Base-by-base conservation (phyloP, 2,113 vertebrate genomes). In the Poecilia latipinna region DNA sequence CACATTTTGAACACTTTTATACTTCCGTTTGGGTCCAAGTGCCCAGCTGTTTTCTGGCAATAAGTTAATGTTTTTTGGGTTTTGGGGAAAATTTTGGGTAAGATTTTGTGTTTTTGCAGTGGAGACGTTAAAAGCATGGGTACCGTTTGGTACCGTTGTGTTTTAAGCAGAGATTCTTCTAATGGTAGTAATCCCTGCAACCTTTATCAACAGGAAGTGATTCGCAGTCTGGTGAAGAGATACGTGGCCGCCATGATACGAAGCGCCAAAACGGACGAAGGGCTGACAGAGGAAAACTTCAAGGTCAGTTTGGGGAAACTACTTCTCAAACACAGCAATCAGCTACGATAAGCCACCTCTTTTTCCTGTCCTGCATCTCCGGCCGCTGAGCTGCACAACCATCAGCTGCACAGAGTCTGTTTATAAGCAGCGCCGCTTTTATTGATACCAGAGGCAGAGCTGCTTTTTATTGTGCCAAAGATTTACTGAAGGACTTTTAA, bases 181-280 rank as follows among this genome's bases (percentile, higher is more conserved):
- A 3, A 57, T 19, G 13, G 37, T 11, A 17, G n/a, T 70, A 70
- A 66, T 19, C n/a, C 82, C 54, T 32, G 33, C 3, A 12, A 76
- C 72, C 72, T 44, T 86, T 65, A 29, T n/a, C 68, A 74, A 79
- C 92, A 99, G 97, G 97, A 98, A 92, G 97, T 99, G 88, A 99
- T 99, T 87, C 94, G 96, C 61, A 97, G 87, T 93, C 95, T 99
- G 89, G 97, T 98, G 88, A 99, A 99, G 93, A 91, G 97, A 72
- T 99, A 99, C 0, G 96, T 99, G 12, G 97, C 97, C 42, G 97
- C 97, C 77, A 99, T 99, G 97, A 97, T 99, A 83, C 95, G 97
- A 88, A 98, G 96, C 83, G 97, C 97, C 70, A 99, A 98, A 95
- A 98, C 96, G 29, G 97, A 97, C 0, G 97, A 99, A 84, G 97